Percentiles rank a stretch among this genome's conserved stretches.
Evolutionary conservation across 2,888 invertebrate species (phyloP).

Genomic region (Cephus pygmeus): DNA sequence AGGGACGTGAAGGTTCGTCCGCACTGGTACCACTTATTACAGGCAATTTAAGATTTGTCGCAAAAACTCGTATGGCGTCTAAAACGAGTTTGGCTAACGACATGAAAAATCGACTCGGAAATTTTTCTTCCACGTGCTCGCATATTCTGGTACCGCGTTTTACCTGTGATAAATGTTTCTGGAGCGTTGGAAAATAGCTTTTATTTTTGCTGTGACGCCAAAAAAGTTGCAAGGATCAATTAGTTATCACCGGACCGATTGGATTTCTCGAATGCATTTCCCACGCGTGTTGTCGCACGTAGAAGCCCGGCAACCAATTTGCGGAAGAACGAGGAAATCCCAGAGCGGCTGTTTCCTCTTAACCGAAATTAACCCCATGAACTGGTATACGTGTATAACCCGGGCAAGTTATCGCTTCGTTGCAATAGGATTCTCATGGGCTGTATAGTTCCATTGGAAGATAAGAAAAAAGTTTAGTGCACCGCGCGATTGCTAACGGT

Average conservation of each 20-base stretch:
- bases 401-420: not conserved
- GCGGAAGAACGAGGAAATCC: slow-evolving; percentile 39
- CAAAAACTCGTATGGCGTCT: not conserved
- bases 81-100: not conserved
- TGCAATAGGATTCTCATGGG: not conserved
- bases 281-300: slow-evolving; percentile 52
- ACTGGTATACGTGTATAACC: not conserved
- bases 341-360: slow-evolving; percentile 55
- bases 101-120: not conserved
- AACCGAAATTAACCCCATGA: slow-evolving; percentile 51
- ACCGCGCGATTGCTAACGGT: not conserved
- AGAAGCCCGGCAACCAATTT: slow-evolving; percentile 41
- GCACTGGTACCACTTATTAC: not conserved
- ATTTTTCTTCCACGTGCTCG: not conserved
- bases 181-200: not conserved
- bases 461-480: slow-evolving; percentile 4
- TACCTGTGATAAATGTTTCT: not conserved
- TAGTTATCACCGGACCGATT: slow-evolving; percentile 25
- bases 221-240: not conserved
- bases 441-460: not conserved
- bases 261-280: slow-evolving; percentile 55
- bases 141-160: not conserved
- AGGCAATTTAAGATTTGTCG: not conserved
- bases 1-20: not conserved
- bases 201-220: not conserved